Evolutionary conservation across 2,888 invertebrate genomes (phyloP).

Genomic region (Deroplatys truncata): DNA sequence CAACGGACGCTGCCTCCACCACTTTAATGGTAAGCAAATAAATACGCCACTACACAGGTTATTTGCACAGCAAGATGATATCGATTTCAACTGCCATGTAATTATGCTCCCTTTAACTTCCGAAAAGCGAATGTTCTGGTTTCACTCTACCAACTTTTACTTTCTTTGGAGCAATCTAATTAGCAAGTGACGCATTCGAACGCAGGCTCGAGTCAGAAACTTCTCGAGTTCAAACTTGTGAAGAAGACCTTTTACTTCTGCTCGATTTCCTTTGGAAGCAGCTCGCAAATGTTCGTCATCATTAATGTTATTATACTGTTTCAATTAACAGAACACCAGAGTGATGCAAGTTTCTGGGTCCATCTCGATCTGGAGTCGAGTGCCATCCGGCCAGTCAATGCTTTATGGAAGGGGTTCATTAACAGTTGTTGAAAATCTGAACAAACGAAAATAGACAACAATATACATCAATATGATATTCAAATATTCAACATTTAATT

Average conservation of each 20-base stretch:
- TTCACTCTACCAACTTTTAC: neutral
- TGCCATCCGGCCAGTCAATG: neutral
- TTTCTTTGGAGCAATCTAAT: neutral
- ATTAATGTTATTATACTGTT: neutral
- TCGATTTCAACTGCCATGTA: neutral
- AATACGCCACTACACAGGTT: too few species aligned
- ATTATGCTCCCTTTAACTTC: too few species aligned
- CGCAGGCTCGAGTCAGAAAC: neutral
- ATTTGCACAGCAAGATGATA: neutral
- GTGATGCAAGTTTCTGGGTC: too few species aligned
- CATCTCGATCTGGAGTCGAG: neutral
- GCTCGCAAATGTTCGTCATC: neutral
- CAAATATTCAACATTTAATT: too few species aligned
- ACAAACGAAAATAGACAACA: too few species aligned
- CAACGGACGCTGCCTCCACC: too few species aligned
- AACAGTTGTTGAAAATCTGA: too few species aligned
- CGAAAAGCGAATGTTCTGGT: too few species aligned
- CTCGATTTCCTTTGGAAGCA: too few species aligned
- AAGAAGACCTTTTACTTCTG: neutral
- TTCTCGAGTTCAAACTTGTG: neutral
- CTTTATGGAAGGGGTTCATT: too few species aligned
- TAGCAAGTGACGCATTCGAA: neutral
- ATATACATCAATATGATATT: too few species aligned
- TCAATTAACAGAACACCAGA: neutral
- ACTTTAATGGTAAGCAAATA: too few species aligned